Evolutionary conservation across 2,113 vertebrate species (phyloP).

Genomic region (Octodon degus): DNA sequence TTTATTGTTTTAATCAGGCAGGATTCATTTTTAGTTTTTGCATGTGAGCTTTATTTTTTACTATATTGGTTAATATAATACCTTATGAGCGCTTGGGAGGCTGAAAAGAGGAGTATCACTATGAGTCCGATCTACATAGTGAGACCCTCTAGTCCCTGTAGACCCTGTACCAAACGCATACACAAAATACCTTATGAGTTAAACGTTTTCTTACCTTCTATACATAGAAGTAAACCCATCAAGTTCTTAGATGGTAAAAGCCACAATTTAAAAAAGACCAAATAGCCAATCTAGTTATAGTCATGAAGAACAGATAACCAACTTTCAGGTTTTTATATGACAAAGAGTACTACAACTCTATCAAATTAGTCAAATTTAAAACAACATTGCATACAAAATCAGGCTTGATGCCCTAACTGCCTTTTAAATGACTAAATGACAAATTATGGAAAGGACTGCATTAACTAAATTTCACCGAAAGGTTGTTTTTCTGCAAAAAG

Average conservation of each 20-base stretch:
- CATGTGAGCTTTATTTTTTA: conserved; percentile 80
- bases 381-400: conserved; percentile 72
- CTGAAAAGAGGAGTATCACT: too few species aligned
- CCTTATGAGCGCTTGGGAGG: background rate
- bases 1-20: conserved; percentile 88
- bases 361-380: conserved; percentile 71
- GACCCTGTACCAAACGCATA: too few species aligned
- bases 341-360: conserved; percentile 65
- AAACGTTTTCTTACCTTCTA: conserved; percentile 67
- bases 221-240: conserved; percentile 68
- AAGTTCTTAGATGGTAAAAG: conserved; percentile 77
- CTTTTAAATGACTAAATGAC: conserved; percentile 73
- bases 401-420: conserved; percentile 65
- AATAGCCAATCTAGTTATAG: conserved; percentile 68
- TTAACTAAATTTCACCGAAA: conserved; percentile 61
- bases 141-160: too few species aligned
- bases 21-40: conserved; percentile 88
- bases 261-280: conserved; percentile 71
- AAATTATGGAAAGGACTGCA: conserved; percentile 60
- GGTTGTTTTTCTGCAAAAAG: conserved; percentile 48
- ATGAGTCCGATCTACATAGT: too few species aligned
- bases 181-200: conserved; percentile 38
- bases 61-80: conserved; percentile 83
- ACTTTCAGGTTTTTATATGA: conserved; percentile 66
- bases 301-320: conserved; percentile 71